Percentiles rank a stretch among this genome's conserved stretches.
Conservation (phyloP, 2,888 invertebrate species). For the Parascotia fuliginaria region DNA sequence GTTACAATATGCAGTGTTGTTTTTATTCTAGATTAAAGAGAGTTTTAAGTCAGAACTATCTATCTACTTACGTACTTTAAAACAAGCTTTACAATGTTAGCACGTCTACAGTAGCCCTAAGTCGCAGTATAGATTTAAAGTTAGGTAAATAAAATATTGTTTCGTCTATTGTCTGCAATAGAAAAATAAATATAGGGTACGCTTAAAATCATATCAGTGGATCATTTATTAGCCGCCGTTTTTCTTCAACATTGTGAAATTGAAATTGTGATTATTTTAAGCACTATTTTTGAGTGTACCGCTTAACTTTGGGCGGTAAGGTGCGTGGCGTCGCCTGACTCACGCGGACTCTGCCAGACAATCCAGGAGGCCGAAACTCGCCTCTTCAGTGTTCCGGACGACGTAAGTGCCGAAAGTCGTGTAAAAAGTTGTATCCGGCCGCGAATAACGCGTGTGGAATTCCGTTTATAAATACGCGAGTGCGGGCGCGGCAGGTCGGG, state of each 20-base stretch:
- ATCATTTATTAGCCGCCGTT: constrained; percentile 55
- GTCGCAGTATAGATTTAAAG: neutral
- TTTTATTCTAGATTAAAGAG: neutral
- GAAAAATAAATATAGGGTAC: constrained; percentile 58
- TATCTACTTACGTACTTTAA: neutral
- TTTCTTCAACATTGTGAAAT: constrained; percentile 53
- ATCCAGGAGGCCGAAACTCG: constrained; percentile 64
- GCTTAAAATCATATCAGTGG: constrained; percentile 61
- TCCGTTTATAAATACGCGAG: constrained; percentile 82
- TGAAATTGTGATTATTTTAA: constrained; percentile 71
- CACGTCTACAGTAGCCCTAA: neutral
- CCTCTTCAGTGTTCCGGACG: constrained; percentile 81
- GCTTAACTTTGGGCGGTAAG: constrained; percentile 53
- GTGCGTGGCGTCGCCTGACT: constrained; percentile 61
- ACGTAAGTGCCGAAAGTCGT: constrained; percentile 85
- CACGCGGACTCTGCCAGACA: constrained; percentile 74
- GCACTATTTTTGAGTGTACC: constrained; percentile 58
- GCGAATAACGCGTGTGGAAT: constrained; percentile 78
- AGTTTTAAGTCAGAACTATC: neutral
- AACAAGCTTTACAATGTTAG: neutral
- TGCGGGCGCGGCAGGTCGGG: constrained; percentile 46
- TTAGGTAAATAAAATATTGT: constrained; percentile 23
- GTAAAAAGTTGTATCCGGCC: constrained; percentile 85
- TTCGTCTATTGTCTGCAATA: constrained; percentile 53
- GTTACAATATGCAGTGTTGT: neutral